Conservation (phyloP, 2,888 invertebrate species). For the Acrobasis consociella region DNA sequence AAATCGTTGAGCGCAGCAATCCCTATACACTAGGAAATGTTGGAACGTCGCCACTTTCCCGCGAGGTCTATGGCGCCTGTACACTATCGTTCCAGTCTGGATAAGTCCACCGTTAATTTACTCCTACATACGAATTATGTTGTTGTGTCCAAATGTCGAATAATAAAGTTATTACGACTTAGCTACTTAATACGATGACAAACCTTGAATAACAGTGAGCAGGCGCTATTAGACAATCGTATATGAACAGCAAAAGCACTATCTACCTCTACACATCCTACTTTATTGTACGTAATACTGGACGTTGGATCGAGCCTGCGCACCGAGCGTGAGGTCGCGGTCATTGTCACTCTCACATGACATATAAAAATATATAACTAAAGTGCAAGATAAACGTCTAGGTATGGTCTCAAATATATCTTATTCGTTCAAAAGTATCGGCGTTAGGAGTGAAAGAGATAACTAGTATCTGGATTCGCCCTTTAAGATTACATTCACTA, state of each 20-base stretch:
- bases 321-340: background rate
- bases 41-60: background rate
- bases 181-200: too few relatives aligned
- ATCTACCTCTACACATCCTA: background rate
- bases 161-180: too few relatives aligned
- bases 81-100: background rate
- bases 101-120: too few relatives aligned
- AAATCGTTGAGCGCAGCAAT: conserved; percentile 1
- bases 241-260: background rate
- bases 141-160: too few relatives aligned
- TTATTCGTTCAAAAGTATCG: background rate
- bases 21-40: background rate
- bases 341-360: background rate
- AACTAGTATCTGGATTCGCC: too few relatives aligned
- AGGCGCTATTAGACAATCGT: too few relatives aligned
- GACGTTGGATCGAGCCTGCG: background rate
- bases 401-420: background rate
- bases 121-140: too few relatives aligned
- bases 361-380: background rate
- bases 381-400: background rate
- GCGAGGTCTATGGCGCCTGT: background rate
- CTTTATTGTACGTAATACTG: background rate
- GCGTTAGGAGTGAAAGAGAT: too few relatives aligned
- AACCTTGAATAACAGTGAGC: too few relatives aligned
- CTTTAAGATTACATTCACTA: too few relatives aligned